Conservation (phyloP, 2,797 vertebrate genomes). For the Enteromius thamalakanensis region DNA sequence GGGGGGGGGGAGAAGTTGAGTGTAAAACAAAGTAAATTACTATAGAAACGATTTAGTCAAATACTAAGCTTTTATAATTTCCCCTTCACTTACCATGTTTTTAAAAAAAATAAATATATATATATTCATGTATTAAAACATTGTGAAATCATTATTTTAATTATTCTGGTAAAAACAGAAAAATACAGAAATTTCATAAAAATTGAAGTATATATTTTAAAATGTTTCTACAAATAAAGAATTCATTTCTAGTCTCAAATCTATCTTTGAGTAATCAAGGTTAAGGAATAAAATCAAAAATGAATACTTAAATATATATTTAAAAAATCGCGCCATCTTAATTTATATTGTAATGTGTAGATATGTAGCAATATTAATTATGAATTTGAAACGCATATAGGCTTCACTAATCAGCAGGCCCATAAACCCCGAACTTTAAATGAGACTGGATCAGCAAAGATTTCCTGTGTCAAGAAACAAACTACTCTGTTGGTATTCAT, state of each 20-base stretch:
- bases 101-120: neutral
- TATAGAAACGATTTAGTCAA: neutral
- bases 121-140: conserved; percentile 4
- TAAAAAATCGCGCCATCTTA: neutral
- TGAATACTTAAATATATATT: neutral
- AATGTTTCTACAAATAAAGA: neutral
- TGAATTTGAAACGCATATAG: neutral
- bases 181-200: neutral
- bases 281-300: neutral
- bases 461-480: conserved; percentile 33
- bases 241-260: neutral
- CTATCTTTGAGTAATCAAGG: neutral
- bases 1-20: neutral
- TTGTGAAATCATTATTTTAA: neutral
- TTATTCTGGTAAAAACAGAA: neutral
- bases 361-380: neutral
- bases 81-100: neutral
- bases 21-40: neutral
- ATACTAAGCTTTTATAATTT: neutral
- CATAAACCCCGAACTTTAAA: neutral
- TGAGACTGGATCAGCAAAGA: conserved; percentile 20
- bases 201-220: neutral
- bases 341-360: neutral
- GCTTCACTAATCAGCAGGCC: conserved; percentile 25
- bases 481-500: neutral